Evolutionary conservation across 2,797 vertebrate species (phyloP).

Genomic region (Channa striata): DNA sequence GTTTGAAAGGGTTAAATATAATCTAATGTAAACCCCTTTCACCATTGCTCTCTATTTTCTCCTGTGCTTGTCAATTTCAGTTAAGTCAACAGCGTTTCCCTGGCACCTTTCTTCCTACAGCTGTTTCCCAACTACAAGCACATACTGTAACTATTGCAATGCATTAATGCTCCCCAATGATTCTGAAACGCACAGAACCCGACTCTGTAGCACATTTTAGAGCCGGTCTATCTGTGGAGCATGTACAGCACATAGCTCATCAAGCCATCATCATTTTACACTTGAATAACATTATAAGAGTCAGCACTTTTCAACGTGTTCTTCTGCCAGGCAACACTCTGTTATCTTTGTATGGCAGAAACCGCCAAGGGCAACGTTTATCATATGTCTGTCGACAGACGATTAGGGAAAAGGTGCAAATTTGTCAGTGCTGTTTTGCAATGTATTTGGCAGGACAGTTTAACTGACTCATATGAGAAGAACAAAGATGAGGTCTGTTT

Average conservation of each 20-base stretch:
- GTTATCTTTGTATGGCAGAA: conserved; percentile 26
- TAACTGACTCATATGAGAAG: too few species aligned
- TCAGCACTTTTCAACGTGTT: background rate
- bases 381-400: conserved; percentile 14
- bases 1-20: background rate
- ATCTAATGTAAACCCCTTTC: too few species aligned
- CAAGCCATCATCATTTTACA: background rate
- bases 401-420: conserved; percentile 33
- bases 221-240: too few species aligned
- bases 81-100: background rate
- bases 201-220: too few species aligned
- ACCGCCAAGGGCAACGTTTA: conserved; percentile 29
- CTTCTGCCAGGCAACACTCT: conserved; percentile 7
- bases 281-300: background rate
- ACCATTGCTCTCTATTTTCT: too few species aligned
- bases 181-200: too few species aligned
- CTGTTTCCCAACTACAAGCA: background rate
- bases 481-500: too few species aligned
- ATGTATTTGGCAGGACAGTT: too few species aligned
- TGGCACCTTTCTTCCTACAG: background rate
- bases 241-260: too few species aligned
- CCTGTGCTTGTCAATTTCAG: too few species aligned
- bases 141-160: too few species aligned
- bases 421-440: conserved; percentile 3
- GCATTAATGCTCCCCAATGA: too few species aligned